Evolutionary conservation across 1,140 invertebrate species (phyloP).

Genomic region (Chironomus striatipennis): DNA sequence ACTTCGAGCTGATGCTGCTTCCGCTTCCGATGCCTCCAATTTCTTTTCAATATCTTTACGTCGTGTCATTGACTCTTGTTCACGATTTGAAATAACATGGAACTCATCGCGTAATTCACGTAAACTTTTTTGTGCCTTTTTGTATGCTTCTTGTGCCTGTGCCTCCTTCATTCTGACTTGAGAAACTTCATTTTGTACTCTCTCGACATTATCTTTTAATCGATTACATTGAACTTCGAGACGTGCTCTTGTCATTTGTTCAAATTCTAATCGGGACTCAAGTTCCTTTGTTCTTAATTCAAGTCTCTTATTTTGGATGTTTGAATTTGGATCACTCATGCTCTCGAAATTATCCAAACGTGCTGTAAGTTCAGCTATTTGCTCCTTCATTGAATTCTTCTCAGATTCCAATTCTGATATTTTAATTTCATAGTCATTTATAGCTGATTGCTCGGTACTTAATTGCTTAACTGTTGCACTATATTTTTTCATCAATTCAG

Average conservation of each 20-base stretch:
- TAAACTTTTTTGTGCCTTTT: constrained; percentile 59
- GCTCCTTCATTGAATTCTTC: constrained; percentile 63
- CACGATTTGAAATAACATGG: constrained; percentile 52
- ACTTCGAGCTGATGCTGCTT: constrained; percentile 51
- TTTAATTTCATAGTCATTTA: constrained; percentile 71
- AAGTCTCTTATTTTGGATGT: constrained; percentile 58
- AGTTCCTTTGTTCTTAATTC: constrained; percentile 79
- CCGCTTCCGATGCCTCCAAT: constrained; percentile 54
- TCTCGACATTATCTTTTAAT: constrained; percentile 76
- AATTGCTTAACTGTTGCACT: constrained; percentile 77
- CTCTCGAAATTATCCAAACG: constrained; percentile 70
- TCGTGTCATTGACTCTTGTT: constrained; percentile 61
- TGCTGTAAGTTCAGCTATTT: constrained; percentile 64
- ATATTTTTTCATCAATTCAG: constrained; percentile 87
- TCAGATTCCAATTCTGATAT: constrained; percentile 72
- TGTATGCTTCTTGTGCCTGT: constrained; percentile 62
- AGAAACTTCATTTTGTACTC: constrained; percentile 63
- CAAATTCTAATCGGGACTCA: constrained; percentile 81
- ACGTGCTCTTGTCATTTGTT: constrained; percentile 72
- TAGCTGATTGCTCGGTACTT: constrained; percentile 68
- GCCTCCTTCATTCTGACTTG: constrained; percentile 61
- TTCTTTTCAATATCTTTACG: constrained; percentile 60
- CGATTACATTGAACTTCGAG: constrained; percentile 75
- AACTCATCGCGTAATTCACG: constrained; percentile 67
- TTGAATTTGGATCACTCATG: constrained; percentile 65